Evolutionary conservation across 2,113 vertebrate species (phyloP).

Genomic region (Carassius carassius): DNA sequence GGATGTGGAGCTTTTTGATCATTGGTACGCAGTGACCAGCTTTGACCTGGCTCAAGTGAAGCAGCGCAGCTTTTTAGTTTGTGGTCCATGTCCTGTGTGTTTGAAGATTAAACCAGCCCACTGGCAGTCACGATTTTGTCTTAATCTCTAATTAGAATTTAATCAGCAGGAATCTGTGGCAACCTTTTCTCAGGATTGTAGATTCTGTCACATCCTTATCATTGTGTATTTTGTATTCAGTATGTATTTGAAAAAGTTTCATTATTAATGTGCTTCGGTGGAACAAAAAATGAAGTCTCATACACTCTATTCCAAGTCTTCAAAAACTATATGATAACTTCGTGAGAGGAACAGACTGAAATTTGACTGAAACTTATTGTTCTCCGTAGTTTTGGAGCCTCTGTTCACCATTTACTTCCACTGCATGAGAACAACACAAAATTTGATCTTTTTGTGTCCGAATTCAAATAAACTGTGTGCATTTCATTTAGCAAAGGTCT

Average conservation of each 20-base stretch:
- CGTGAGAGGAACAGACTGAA: not conserved
- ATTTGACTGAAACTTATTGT: not conserved
- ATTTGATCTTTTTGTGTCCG: not conserved
- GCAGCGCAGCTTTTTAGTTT: not conserved
- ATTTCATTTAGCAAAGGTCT: not conserved
- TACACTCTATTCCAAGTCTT: not conserved
- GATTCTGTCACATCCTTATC: not conserved
- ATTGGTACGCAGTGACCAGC: slow-evolving; percentile 60
- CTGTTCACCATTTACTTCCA: not conserved
- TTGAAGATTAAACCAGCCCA: not conserved
- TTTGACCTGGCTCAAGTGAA: slow-evolving; percentile 44
- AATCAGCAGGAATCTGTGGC: not conserved
- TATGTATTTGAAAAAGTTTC: not conserved
- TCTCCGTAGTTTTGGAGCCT: not conserved
- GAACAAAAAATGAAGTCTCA: not conserved
- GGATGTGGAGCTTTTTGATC: slow-evolving; percentile 67
- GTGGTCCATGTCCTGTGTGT: not conserved
- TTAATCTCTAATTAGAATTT: not conserved
- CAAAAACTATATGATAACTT: not conserved
- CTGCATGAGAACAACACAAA: not conserved
- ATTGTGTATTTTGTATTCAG: not conserved
- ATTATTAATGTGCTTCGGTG: not conserved
- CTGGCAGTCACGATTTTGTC: not conserved
- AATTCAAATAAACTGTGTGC: not conserved
- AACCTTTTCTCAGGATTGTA: not conserved